Percentiles rank a stretch among this genome's conserved stretches.
These are phyloP conservation scores for Steinernema carpocapsae DNA, from an alignment of 2,888 invertebrate genomes.

Conservation along the genomic window DNA sequence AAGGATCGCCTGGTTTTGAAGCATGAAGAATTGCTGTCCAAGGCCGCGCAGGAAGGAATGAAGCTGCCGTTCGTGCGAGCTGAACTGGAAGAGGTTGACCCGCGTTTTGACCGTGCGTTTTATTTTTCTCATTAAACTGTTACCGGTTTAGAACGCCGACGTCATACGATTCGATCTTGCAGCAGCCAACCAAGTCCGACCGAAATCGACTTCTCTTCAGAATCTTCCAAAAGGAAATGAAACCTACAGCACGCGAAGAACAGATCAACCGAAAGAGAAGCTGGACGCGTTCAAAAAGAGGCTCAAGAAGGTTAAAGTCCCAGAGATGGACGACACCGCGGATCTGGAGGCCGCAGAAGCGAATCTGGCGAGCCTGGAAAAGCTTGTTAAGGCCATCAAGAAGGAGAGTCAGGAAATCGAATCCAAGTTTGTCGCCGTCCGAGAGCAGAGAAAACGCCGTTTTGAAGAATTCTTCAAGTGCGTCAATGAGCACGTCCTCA, in stretches of 20 bases:
- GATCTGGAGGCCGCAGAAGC: background rate
- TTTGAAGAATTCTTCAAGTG: background rate
- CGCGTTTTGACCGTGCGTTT: background rate
- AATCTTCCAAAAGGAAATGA: background rate
- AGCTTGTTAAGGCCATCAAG: background rate
- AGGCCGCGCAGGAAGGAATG: too few relatives aligned
- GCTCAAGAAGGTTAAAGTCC: background rate
- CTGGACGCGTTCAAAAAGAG: background rate
- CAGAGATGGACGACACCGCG: background rate
- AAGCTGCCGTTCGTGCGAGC: too few relatives aligned
- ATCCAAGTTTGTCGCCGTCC: background rate
- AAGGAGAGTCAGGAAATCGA: background rate
- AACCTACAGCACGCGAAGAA: background rate
- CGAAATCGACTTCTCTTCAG: background rate
- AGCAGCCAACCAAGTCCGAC: too few relatives aligned
- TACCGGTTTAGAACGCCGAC: background rate
- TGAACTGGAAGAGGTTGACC: background rate
- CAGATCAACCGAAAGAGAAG: background rate
- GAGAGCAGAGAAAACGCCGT: background rate
- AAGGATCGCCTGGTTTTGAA: too few relatives aligned
- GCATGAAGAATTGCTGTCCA: too few relatives aligned
- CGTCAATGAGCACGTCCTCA: background rate
- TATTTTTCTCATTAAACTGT: background rate
- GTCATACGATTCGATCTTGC: too few relatives aligned
- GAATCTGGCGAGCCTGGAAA: background rate